A percentile compares a stretch with the other conserved stretches of the same genome.
Evolutionary conservation across 2,888 invertebrate species (phyloP).

Genomic region (Ormyrus rosae): DNA sequence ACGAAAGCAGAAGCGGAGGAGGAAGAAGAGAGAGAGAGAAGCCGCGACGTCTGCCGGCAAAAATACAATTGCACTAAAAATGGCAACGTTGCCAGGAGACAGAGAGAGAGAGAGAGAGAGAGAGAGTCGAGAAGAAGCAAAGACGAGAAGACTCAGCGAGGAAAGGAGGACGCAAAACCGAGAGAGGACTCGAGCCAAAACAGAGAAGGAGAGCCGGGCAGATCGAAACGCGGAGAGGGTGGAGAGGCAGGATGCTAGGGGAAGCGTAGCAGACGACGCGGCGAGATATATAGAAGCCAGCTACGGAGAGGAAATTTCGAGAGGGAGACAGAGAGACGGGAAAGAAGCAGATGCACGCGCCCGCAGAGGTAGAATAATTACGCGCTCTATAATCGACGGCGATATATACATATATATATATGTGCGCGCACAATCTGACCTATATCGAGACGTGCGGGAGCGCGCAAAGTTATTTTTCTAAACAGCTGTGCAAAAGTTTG

Average conservation of each 20-base stretch:
- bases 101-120: slow-evolving; percentile 12
- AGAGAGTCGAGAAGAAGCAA: neutral
- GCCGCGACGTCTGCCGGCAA: slow-evolving; percentile 27
- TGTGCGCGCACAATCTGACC: too few species aligned
- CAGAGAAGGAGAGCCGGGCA: slow-evolving; percentile 5
- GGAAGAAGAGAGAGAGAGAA: neutral
- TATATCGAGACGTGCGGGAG: too few species aligned
- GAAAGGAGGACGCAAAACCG: slow-evolving; percentile 49
- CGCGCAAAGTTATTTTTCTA: too few species aligned
- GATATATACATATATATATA: too few species aligned
- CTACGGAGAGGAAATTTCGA: neutral
- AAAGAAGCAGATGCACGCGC: slow-evolving; percentile 39
- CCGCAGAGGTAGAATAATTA: too few species aligned
- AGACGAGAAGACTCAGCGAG: slow-evolving; percentile 40
- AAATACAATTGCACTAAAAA: slow-evolving; percentile 55
- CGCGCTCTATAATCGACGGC: too few species aligned
- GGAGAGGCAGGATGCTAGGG: slow-evolving; percentile 50
- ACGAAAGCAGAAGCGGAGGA: slow-evolving; percentile 9
- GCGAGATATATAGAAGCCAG: neutral
- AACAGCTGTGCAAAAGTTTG: too few species aligned
- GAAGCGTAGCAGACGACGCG: slow-evolving; percentile 27
- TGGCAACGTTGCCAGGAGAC: slow-evolving; percentile 54
- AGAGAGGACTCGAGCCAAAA: slow-evolving; percentile 22
- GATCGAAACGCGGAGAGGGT: slow-evolving; percentile 56
- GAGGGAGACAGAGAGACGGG: slow-evolving; percentile 37